Conservation (phyloP, 2,113 vertebrate genomes). For the Mobula birostris region DNA sequence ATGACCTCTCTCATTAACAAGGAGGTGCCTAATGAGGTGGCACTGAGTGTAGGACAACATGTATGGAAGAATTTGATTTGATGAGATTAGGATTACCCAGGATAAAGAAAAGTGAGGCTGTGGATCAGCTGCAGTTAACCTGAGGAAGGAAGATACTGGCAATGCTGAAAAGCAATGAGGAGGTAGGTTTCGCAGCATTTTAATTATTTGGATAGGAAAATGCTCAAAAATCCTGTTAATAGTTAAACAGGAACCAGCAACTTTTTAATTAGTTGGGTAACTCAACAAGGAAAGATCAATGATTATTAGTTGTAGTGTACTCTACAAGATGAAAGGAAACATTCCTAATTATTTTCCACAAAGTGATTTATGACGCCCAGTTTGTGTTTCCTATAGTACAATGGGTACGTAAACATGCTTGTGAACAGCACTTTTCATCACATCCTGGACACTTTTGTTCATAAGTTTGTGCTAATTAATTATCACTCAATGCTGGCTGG, state of each 20-base stretch:
- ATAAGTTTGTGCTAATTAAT: neutral
- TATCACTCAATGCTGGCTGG: neutral
- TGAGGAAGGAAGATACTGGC: too few species aligned
- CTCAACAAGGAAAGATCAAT: neutral
- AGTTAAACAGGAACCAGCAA: neutral
- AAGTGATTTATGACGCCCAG: neutral
- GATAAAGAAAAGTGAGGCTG: too few species aligned
- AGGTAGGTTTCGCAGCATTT: neutral
- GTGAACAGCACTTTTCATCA: neutral
- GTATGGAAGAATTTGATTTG: too few species aligned
- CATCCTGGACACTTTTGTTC: neutral
- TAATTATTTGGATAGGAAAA: neutral
- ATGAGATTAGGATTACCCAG: too few species aligned
- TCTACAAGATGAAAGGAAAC: neutral
- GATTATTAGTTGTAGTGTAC: neutral
- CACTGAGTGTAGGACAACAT: too few species aligned
- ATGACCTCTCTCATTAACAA: too few species aligned
- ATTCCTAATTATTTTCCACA: constrained; percentile 4
- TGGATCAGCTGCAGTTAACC: too few species aligned
- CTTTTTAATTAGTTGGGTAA: neutral
- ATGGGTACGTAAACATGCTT: constrained; percentile 12
- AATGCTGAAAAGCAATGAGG: neutral
- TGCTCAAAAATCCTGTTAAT: neutral
- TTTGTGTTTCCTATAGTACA: neutral
- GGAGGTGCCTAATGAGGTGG: too few species aligned